phyloP scores from a whole-genome alignment of 2,113 vertebrate species.

The Crypturellus undulatus region DNA sequence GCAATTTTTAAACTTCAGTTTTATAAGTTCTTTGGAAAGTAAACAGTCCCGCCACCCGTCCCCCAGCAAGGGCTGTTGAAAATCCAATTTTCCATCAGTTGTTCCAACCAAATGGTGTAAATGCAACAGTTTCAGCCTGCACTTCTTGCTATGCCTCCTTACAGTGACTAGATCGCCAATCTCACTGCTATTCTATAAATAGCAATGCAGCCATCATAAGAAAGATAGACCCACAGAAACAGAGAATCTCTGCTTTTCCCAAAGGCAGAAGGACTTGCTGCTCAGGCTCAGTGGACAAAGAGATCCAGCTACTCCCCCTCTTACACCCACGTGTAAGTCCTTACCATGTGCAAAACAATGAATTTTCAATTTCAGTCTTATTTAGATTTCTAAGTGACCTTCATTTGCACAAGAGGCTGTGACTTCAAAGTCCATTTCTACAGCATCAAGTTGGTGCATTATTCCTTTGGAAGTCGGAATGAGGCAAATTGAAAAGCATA shows the following conservation, averaged over 20 bases:
- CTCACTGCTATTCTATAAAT: not conserved
- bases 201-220: not conserved
- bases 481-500: not conserved
- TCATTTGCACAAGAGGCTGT: not conserved
- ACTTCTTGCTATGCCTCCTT: not conserved
- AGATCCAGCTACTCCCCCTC: not conserved
- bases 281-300: not conserved
- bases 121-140: not conserved
- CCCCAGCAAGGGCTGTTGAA: fast-evolving
- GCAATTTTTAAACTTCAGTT: not conserved
- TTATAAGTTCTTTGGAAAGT: not conserved
- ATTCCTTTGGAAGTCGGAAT: not conserved
- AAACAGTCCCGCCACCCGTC: fast-evolving
- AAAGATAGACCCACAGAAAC: not conserved
- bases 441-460: not conserved
- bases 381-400: not conserved
- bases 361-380: not conserved
- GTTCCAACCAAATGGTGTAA: not conserved
- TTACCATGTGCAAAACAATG: not conserved
- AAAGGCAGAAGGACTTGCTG: not conserved
- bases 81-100: not conserved
- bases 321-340: not conserved
- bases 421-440: not conserved
- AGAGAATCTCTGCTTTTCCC: not conserved
- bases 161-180: not conserved